Evolutionary conservation across 2,888 invertebrate genomes (phyloP), one percentile per base, ranked within the genome.

Genomic region (Zhuqinia jingwanae): DNA sequence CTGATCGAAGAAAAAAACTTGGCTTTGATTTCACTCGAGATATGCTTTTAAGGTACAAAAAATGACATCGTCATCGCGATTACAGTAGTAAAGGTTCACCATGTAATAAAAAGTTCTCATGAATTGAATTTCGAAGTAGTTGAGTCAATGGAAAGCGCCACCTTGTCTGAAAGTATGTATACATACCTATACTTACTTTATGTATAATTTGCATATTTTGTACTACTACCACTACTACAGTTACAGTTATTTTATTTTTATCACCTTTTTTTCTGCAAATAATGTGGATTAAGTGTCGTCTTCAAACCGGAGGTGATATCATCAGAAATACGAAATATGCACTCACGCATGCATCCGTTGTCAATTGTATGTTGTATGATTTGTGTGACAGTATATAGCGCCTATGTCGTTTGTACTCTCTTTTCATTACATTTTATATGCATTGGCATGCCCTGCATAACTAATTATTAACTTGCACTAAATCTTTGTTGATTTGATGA

Each of bases 381-480:
- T n/a, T n/a, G n/a, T n/a, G n/a, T n/a, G n/a, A n/a, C n/a, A n/a
- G n/a, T n/a, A n/a, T n/a, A n/a, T n/a, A n/a, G n/a, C n/a, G n/a
- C n/a, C 68, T 13, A 17, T 11, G 27, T 70, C 25, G 25, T 22
- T 30, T 36, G 10, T 25, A 60, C 36, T 36, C 1, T 30, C 68
- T 68, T 68, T 45, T 65, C 20, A 1, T 60, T 50, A 30, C 45
- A n/a, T n/a, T 70, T 73, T 58, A 25, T 70, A 83, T 83, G 75
- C 82, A 65, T 50, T 50, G 50, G 50, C 77, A 68, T 65, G 83
- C 42, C 56, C 45, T 25, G 77, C 47, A 68, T 68, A 42, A 42
- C 25, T 84, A 84, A 84, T 84, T n/a, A n/a, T n/a, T 84, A 84
- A 84, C 68, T 63, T 68, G 83, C 47, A 65, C 77, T 77, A 77